Conservation (phyloP, 2,888 invertebrate species). For the Hemithea aestivaria region DNA sequence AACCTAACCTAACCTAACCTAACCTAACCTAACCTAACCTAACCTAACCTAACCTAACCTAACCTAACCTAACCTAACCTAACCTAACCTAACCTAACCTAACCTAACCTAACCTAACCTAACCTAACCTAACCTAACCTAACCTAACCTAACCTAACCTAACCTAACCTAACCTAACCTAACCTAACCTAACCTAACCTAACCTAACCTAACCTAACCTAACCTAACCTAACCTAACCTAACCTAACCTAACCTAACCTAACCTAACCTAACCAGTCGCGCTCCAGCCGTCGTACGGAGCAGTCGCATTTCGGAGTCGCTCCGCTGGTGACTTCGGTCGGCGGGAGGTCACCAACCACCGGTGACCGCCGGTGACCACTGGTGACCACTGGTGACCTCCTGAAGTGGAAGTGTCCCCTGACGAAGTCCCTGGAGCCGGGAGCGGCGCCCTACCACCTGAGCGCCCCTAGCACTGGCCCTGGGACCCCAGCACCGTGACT, state of each 20-base stretch:
- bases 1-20: constrained; percentile 11
- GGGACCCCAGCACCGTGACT: too few relatives aligned
- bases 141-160: constrained; percentile 7
- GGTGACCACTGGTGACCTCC: too few relatives aligned
- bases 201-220: constrained; percentile 6
- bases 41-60: constrained; percentile 12
- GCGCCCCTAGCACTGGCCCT: too few relatives aligned
- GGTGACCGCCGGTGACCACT: too few relatives aligned
- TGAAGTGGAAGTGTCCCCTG: too few relatives aligned
- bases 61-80: constrained; percentile 13
- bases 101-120: constrained; percentile 13
- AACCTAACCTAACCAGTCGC: constrained; percentile 6
- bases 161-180: constrained; percentile 6
- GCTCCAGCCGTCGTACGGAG: too few relatives aligned
- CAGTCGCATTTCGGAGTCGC: too few relatives aligned
- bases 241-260: constrained; percentile 6
- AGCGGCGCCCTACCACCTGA: too few relatives aligned
- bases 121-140: constrained; percentile 10
- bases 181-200: constrained; percentile 6
- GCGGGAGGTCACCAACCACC: too few relatives aligned
- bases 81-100: constrained; percentile 13
- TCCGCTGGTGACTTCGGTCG: too few relatives aligned
- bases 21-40: constrained; percentile 13
- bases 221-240: constrained; percentile 6
- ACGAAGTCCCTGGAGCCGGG: too few relatives aligned